These are phyloP conservation scores for Psylliodes chrysocephalus DNA, from an alignment of 2,888 invertebrate species.

Conservation along the genomic window DNA sequence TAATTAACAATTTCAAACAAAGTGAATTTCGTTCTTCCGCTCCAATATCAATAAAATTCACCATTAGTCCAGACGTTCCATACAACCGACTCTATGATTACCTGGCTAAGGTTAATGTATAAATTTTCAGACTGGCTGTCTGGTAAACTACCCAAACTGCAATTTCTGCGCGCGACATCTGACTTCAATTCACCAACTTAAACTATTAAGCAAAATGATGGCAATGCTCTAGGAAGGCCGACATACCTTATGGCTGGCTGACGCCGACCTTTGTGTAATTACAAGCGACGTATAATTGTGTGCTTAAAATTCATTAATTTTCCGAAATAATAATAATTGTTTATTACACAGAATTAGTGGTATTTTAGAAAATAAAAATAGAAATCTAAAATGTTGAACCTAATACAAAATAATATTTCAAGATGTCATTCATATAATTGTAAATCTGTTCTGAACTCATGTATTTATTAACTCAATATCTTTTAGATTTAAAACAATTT, in stretches of 20 bases:
- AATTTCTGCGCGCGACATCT: conserved; percentile 12
- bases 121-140: background rate
- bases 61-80: background rate
- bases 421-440: too few relatives aligned
- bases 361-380: too few relatives aligned
- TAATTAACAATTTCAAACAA: background rate
- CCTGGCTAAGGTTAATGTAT: background rate
- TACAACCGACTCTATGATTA: background rate
- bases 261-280: background rate
- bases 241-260: background rate
- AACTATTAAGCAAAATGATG: background rate
- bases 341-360: too few relatives aligned
- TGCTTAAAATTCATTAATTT: background rate
- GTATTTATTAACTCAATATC: too few relatives aligned
- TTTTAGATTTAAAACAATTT: too few relatives aligned
- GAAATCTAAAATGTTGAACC: too few relatives aligned
- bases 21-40: background rate
- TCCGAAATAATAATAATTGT: too few relatives aligned
- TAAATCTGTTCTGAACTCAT: too few relatives aligned
- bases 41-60: background rate
- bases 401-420: too few relatives aligned
- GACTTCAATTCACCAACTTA: conserved; percentile 5
- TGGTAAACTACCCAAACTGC: background rate
- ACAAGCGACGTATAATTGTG: background rate
- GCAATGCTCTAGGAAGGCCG: background rate